Conservation (phyloP, 2,888 invertebrate genomes). For the Trissoscelio sp. region DNA sequence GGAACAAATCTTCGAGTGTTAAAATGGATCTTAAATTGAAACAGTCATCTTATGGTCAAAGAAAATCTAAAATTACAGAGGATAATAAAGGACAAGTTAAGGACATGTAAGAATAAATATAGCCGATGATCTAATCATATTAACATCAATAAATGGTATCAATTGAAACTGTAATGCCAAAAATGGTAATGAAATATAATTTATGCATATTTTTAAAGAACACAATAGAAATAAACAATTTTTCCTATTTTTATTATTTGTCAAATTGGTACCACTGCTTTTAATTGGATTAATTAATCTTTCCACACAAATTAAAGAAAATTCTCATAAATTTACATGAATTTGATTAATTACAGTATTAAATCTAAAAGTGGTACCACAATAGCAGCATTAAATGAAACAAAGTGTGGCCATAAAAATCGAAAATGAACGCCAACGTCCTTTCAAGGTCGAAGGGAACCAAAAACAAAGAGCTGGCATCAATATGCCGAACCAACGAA, state of each 20-base stretch:
- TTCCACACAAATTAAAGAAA: not conserved
- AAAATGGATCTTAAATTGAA: not conserved
- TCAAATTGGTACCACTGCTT: not conserved
- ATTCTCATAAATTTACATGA: no score
- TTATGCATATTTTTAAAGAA: not conserved
- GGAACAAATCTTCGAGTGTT: not conserved
- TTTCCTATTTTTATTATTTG: no score
- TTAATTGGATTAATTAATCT: not conserved
- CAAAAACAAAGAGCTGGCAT: constrained; percentile 43
- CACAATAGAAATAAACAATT: no score
- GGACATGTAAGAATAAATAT: not conserved
- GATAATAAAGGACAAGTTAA: not conserved
- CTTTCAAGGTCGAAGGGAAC: constrained; percentile 33
- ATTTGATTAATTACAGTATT: no score
- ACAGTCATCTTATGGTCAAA: not conserved
- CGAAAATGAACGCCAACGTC: constrained; percentile 42
- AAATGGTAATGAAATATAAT: not conserved
- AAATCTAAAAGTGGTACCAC: no score
- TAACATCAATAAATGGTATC: not conserved
- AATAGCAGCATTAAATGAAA: no score
- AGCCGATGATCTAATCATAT: constrained; percentile 3
- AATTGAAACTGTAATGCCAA: not conserved
- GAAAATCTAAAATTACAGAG: constrained; percentile 7
- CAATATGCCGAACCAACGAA: constrained; percentile 21
- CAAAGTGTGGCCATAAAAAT: constrained; percentile 2